phyloP scores from a whole-genome alignment of 2,888 invertebrate species.

The Meteorus colon region DNA sequence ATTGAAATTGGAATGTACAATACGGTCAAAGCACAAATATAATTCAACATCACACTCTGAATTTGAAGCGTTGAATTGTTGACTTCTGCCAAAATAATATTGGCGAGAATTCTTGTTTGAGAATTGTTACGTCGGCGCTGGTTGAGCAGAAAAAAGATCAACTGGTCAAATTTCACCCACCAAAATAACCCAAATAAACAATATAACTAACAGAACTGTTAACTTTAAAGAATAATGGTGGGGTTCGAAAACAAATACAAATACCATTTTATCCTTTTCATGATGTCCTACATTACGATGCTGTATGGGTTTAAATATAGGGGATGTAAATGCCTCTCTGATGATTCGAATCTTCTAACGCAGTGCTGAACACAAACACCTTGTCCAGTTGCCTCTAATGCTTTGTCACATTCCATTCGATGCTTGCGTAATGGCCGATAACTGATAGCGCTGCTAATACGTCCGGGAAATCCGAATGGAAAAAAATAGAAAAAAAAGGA shows the following conservation, averaged over 20 bases:
- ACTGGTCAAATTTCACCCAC: no score
- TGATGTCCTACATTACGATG: not conserved
- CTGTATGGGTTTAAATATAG: not conserved
- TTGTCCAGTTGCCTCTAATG: slow-evolving; percentile 15
- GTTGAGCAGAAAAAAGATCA: no score
- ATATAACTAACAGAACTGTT: no score
- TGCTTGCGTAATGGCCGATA: slow-evolving; percentile 32
- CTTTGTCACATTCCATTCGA: slow-evolving; percentile 26
- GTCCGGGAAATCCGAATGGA: slow-evolving; percentile 27
- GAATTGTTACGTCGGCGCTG: no score
- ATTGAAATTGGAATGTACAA: no score
- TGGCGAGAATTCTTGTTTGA: no score
- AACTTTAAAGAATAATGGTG: no score
- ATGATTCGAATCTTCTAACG: slow-evolving; percentile 22
- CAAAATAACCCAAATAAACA: not conserved
- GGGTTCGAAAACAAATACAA: no score
- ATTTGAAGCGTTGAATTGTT: no score
- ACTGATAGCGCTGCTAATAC: slow-evolving; percentile 35
- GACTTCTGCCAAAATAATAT: no score
- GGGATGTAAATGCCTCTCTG: slow-evolving; percentile 19
- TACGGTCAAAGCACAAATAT: no score
- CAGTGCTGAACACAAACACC: slow-evolving; percentile 32
- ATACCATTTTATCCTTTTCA: not conserved
- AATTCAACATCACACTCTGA: no score
- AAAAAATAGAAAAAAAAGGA: slow-evolving; percentile 22